Evolutionary conservation across 2,888 invertebrate species (phyloP).

Genomic region (Spialia ferax): DNA sequence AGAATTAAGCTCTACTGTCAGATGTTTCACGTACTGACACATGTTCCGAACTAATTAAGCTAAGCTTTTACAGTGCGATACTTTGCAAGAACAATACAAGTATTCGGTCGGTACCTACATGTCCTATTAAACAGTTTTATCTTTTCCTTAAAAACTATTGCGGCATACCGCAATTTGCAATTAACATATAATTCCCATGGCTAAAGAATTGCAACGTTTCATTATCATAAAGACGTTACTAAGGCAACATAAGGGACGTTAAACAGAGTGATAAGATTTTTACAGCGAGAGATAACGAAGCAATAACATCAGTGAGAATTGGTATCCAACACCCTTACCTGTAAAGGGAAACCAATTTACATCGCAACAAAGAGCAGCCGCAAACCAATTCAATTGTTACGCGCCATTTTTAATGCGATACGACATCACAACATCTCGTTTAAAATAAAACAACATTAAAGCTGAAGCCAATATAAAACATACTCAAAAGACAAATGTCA

Average conservation of each 20-base stretch:
- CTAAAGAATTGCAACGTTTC: slow-evolving; percentile 5
- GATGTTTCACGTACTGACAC: too few relatives aligned
- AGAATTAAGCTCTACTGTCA: too few relatives aligned
- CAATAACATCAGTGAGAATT: slow-evolving; percentile 24
- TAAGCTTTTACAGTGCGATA: too few relatives aligned
- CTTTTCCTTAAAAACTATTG: too few relatives aligned
- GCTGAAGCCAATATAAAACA: too few relatives aligned
- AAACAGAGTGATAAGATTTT: slow-evolving; percentile 25
- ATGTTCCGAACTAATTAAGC: too few relatives aligned
- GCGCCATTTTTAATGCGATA: slow-evolving; percentile 9
- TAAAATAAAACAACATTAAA: slow-evolving; percentile 2
- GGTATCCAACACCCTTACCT: slow-evolving; percentile 18
- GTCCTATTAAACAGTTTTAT: background rate
- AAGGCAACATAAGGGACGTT: background rate
- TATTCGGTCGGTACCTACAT: too few relatives aligned
- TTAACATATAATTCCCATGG: background rate
- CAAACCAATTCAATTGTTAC: slow-evolving; percentile 5
- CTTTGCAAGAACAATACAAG: too few relatives aligned
- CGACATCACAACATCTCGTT: background rate
- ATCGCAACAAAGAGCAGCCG: slow-evolving; percentile 3
- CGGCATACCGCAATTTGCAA: background rate
- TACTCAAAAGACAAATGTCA: too few relatives aligned
- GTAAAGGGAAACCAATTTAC: slow-evolving; percentile 15
- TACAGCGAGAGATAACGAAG: slow-evolving; percentile 22
- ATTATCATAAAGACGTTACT: slow-evolving; percentile 7